These are phyloP conservation scores for Picus viridis DNA, from an alignment of 2,797 vertebrate species.

Conservation along the genomic window DNA sequence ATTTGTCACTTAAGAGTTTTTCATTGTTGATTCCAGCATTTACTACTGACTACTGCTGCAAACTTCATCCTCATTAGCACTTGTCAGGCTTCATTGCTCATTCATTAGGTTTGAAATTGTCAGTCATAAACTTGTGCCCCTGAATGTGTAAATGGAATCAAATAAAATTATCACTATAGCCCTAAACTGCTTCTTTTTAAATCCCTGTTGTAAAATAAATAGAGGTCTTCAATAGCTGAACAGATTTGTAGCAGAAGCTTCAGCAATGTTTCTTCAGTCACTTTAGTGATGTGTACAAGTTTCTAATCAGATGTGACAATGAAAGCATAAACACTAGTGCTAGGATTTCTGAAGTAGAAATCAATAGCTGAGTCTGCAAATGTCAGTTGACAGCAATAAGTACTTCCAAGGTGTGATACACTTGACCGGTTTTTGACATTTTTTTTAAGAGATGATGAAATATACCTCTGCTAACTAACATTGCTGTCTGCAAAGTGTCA, in stretches of 20 bases:
- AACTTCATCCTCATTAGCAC: background rate
- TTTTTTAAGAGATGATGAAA: constrained; percentile 25
- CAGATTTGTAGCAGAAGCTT: background rate
- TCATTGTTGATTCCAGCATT: background rate
- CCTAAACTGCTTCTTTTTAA: background rate
- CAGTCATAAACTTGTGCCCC: background rate
- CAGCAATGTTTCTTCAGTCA: background rate
- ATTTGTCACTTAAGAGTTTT: background rate
- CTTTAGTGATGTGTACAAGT: background rate
- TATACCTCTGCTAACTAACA: background rate
- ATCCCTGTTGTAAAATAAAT: background rate
- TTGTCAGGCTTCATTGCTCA: background rate
- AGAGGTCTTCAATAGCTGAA: background rate
- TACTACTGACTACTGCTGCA: background rate
- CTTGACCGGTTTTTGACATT: constrained; percentile 25
- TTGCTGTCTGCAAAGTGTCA: background rate
- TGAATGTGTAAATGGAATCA: background rate
- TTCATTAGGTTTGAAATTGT: background rate
- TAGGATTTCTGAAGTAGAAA: constrained; percentile 3
- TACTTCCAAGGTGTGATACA: constrained; percentile 12
- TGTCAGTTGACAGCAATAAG: background rate
- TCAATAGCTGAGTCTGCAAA: constrained; percentile 8
- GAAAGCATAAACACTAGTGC: background rate
- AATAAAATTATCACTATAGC: background rate
- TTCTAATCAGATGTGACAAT: constrained; percentile 7